Base-by-base conservation (phyloP, 2,888 invertebrate genomes). In the Melanophora roralis region DNA sequence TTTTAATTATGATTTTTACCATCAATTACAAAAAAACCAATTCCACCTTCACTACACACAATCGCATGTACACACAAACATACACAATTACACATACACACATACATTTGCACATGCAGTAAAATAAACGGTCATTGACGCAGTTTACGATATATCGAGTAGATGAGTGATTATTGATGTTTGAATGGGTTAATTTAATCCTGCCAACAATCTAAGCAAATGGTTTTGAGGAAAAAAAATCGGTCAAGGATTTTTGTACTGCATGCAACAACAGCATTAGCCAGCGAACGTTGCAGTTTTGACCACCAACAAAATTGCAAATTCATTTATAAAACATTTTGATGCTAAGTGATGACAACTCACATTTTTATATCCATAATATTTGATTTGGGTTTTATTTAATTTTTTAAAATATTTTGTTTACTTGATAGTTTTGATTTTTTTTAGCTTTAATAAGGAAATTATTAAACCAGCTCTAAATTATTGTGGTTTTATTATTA, bases 1-100 rank as follows among this genome's bases (percentile, higher is more conserved):
- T 82, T 73, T 79, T 79, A 82, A 81, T 82, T 79, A 81, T 82
- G 77, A 82, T 82, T 82, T 82, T 81, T 79, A 74, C 71, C 75
- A 75, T 38, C 60, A 53, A 62, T 53, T n/a, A n/a, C 36, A 60
- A 32, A 27, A 60, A 45, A 53, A 38, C 32, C 36, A 36, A 19
- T 14, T 55, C 43, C 49, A 51, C 65, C 47, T 34, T 23, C 55
- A 57, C 12, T n/a, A 64, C 23, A 49, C n/a, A 32, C 16, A 45
- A 36, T 12, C 40, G 14, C 23, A 36, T 21, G 51, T 2, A 40
- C 21, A 53, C n/a, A 53, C 11, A n/a, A 27, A 62, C n/a, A 27
- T 19, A 16, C 60, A 6, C 21, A 59, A 2, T n/a, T 7, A 57
- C 21, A 59, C 12, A 40, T 0, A 45, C 12, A 49, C 32, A 38